Conservation (phyloP, 1,140 invertebrate species). For the Aphidius ervi region DNA sequence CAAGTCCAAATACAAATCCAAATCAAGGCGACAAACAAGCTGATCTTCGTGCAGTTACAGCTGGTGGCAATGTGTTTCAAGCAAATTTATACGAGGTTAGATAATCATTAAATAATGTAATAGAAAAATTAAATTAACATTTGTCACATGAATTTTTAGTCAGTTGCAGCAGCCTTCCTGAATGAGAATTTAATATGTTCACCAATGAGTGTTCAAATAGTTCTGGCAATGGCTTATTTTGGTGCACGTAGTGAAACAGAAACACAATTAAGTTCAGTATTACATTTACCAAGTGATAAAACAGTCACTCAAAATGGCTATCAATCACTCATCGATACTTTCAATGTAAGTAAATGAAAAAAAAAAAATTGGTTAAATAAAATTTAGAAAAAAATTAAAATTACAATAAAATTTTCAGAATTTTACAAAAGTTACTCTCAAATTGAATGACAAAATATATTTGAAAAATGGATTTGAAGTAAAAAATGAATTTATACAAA, state of each 20-base stretch:
- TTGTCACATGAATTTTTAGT: slow-evolving; percentile 19
- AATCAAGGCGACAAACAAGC: background rate
- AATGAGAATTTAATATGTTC: slow-evolving; percentile 57
- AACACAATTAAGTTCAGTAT: slow-evolving; percentile 50
- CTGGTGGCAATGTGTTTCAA: background rate
- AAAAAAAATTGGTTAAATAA: background rate
- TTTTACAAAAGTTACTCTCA: slow-evolving; percentile 51
- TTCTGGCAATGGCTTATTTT: slow-evolving; percentile 55
- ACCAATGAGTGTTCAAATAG: slow-evolving; percentile 57
- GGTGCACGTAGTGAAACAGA: slow-evolving; percentile 57
- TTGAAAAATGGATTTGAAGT: slow-evolving; percentile 49
- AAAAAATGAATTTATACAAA: slow-evolving; percentile 7
- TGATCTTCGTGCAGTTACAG: background rate
- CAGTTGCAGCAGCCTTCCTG: slow-evolving; percentile 11
- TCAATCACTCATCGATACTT: slow-evolving; percentile 21
- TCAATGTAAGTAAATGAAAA: slow-evolving; percentile 30
- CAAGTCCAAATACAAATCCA: too few relatives aligned
- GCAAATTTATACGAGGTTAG: background rate
- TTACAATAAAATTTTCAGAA: slow-evolving; percentile 29
- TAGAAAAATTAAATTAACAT: too few relatives aligned
- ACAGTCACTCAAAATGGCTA: slow-evolving; percentile 25
- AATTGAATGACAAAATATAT: slow-evolving; percentile 64
- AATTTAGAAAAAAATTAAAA: too few relatives aligned
- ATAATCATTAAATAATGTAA: background rate
- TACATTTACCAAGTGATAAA: slow-evolving; percentile 43